A percentile compares a stretch with the other conserved stretches of the same genome.
phyloP scores from a whole-genome alignment of 2,113 vertebrate genomes.

The Tautogolabrus adspersus region DNA sequence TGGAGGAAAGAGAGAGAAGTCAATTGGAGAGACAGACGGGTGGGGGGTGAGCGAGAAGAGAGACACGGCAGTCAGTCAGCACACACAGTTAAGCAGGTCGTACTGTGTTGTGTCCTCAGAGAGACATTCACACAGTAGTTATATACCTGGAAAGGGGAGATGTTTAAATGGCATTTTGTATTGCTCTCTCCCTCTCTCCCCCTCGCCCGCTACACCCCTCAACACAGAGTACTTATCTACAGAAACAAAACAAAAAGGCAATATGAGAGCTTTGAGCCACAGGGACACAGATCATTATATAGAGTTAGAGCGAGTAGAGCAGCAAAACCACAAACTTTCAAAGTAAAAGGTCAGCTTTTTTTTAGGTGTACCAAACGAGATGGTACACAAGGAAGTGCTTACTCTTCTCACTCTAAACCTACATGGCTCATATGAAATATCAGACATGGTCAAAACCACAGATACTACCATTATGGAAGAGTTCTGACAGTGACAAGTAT shows the following conservation, averaged over 20 bases:
- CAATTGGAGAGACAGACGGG: constrained; percentile 78
- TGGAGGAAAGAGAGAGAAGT: constrained; percentile 69
- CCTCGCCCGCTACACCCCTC: constrained; percentile 85
- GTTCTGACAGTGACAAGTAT: constrained; percentile 65
- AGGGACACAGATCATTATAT: constrained; percentile 68
- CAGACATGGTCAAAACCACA: constrained; percentile 74
- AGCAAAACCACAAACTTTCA: constrained; percentile 17
- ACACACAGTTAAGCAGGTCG: constrained; percentile 80
- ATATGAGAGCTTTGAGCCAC: constrained; percentile 80
- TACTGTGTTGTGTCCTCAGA: constrained; percentile 78
- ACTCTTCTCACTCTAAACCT: constrained; percentile 73
- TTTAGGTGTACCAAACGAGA: constrained; percentile 26
- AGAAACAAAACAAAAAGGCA: constrained; percentile 83
- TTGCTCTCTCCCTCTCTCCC: constrained; percentile 79
- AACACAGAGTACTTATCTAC: constrained; percentile 90
- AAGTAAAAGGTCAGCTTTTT: constrained; percentile 13
- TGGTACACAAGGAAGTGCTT: constrained; percentile 42
- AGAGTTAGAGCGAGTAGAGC: constrained; percentile 74
- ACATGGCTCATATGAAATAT: constrained; percentile 65
- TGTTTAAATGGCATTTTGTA: constrained; percentile 87
- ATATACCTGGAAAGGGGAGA: constrained; percentile 87
- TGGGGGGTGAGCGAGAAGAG: constrained; percentile 83
- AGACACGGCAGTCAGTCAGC: constrained; percentile 86
- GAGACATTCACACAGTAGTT: constrained; percentile 80
- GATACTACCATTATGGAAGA: constrained; percentile 70